Evolutionary conservation across 2,113 vertebrate species (phyloP), one percentile per base, ranked within the genome.

Genomic region (Daboia siamensis): DNA sequence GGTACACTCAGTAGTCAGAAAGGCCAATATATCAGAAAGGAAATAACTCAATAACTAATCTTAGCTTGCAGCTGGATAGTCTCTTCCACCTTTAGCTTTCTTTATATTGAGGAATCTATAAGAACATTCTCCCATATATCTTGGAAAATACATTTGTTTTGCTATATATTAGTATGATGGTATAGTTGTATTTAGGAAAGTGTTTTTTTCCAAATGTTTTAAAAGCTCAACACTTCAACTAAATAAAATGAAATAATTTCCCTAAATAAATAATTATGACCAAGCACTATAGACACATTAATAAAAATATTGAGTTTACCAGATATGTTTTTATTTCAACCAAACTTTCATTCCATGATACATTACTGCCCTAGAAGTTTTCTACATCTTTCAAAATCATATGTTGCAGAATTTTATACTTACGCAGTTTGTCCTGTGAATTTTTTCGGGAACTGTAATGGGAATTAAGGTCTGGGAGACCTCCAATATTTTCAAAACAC

Each of bases 401-500:
- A 90, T 3, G 44, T 0, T 69, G 3, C 23, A 59, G 88, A 29
- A 90, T 93, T 61, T 93, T 88, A 96, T 97, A 98, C 97, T 98
- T 97, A 98, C 97, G 96, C 84, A 95, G 92, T 96, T 98, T 97
- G 97, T 99, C 99, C 97, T 98, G 97, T 59, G 97, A 96, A 95
- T 98, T 98, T 90, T 97, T 97, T 96, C 95, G 98, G 95, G 98
- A 97, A 95, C 96, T 98, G 96, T 98, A 99, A 95, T 98, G 98
- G 93, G 98, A 97, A 97, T 98, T 98, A 0, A 99, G 98, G 97
- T 98, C 98, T 96, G 98, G 98, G 96, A 99, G 98, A 93, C 97
- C 98, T 95, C 98, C 98, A 95, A 98, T 97, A 95, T 98, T 99
- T 96, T 99, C 98, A 90, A 99, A 98, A 88, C 98, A 98, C 97